phyloP scores from a whole-genome alignment of 2,888 invertebrate species.

The Acanthosepion esculentum region DNA sequence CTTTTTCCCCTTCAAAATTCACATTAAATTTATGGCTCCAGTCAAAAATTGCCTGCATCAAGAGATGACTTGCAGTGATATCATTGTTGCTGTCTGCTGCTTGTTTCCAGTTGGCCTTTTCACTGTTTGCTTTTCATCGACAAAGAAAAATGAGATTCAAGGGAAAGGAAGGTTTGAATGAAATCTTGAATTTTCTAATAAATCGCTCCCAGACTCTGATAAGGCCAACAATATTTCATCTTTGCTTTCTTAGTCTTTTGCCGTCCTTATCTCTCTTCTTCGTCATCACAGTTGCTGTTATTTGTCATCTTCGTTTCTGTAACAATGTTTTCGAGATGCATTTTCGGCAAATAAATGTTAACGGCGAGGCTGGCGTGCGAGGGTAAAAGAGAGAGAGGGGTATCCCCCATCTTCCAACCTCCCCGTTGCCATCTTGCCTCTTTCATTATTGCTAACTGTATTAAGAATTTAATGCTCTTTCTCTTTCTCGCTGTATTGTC shows the following conservation, averaged over 20 bases:
- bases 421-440: too few species aligned
- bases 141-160: background rate
- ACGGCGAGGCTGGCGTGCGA: background rate
- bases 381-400: background rate
- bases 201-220: background rate
- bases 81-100: background rate
- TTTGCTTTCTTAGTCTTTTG: background rate
- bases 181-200: background rate
- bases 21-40: background rate
- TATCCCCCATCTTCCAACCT: too few species aligned
- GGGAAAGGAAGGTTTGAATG: background rate
- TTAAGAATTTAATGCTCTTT: too few species aligned
- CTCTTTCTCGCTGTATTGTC: too few species aligned
- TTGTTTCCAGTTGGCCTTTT: background rate
- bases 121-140: background rate
- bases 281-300: background rate
- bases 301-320: constrained; percentile 8
- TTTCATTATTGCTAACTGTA: too few species aligned
- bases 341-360: background rate
- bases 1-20: background rate
- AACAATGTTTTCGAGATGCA: background rate
- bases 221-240: background rate
- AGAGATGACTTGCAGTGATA: background rate
- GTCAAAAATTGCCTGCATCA: background rate
- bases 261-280: constrained; percentile 1